Evolutionary conservation across 2,888 invertebrate species (phyloP).

Genomic region (Osmoderma eremita): DNA sequence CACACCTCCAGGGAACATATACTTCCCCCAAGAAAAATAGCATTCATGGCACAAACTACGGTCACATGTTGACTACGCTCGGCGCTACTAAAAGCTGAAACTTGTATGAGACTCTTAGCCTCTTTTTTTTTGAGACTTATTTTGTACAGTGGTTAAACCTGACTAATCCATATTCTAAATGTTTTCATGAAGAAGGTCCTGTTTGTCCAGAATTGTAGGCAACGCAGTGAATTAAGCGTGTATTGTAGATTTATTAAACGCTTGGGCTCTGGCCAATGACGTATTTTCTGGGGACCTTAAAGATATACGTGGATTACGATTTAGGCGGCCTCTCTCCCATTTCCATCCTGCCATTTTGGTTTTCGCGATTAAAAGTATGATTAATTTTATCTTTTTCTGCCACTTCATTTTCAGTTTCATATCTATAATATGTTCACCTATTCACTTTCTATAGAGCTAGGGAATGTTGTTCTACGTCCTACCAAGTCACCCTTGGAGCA

Average conservation of each 20-base stretch:
- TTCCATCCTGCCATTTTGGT: conserved; percentile 17
- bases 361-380: background rate
- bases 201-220: background rate
- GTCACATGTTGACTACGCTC: conserved; percentile 57
- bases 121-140: conserved; percentile 45
- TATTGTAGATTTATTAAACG: conserved; percentile 13
- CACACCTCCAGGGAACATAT: conserved; percentile 47
- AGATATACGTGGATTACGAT: conserved; percentile 2
- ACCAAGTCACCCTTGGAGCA: background rate
- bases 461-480: background rate
- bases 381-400: conserved; percentile 9
- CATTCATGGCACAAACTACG: conserved; percentile 53
- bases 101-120: conserved; percentile 51
- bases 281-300: conserved; percentile 17
- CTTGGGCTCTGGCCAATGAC: conserved; percentile 22
- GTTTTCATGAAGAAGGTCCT: background rate
- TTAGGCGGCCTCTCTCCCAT: background rate
- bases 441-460: background rate
- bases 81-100: conserved; percentile 56
- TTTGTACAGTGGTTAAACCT: background rate
- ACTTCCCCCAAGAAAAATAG: conserved; percentile 52
- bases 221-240: background rate
- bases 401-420: conserved; percentile 1
- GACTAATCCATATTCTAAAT: too few species aligned
- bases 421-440: too few species aligned